Percentiles rank a stretch among this genome's conserved stretches.
Evolutionary conservation across 64 coral and sea anemone genomes (phyloP).

Genomic region (Anthopleura sola): DNA sequence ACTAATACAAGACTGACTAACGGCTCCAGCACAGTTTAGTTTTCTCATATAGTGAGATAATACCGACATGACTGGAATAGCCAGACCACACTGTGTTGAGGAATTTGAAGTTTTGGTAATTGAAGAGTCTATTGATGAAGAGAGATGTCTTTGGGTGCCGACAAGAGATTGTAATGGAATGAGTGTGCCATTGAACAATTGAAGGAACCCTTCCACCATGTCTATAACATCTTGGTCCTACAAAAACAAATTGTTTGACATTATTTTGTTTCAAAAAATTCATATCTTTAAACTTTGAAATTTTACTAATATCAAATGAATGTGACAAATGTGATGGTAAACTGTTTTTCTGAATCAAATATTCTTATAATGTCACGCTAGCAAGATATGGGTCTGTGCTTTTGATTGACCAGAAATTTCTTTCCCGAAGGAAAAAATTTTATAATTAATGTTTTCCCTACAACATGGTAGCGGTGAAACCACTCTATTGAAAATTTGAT

Average conservation of each 20-base stretch:
- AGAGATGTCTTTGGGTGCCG: not conserved
- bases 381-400: too few species aligned
- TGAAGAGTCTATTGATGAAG: not conserved
- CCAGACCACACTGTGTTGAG: not conserved
- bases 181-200: not conserved
- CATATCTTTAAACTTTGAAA: too few species aligned
- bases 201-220: not conserved
- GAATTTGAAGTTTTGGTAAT: not conserved
- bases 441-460: too few species aligned
- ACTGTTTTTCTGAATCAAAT: too few species aligned
- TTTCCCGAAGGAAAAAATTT: too few species aligned
- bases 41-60: not conserved
- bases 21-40: not conserved
- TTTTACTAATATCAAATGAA: too few species aligned
- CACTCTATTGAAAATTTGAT: not conserved
- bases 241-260: not conserved
- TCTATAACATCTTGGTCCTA: not conserved
- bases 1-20: not conserved
- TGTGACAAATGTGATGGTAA: too few species aligned
- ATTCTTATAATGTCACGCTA: too few species aligned
- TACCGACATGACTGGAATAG: not conserved
- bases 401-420: too few species aligned
- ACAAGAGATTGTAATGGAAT: constrained; percentile 8
- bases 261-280: too few species aligned
- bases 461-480: too few species aligned